Evolutionary conservation across 1,140 invertebrate species (phyloP).

Genomic region (Bombus vancouverensis): DNA sequence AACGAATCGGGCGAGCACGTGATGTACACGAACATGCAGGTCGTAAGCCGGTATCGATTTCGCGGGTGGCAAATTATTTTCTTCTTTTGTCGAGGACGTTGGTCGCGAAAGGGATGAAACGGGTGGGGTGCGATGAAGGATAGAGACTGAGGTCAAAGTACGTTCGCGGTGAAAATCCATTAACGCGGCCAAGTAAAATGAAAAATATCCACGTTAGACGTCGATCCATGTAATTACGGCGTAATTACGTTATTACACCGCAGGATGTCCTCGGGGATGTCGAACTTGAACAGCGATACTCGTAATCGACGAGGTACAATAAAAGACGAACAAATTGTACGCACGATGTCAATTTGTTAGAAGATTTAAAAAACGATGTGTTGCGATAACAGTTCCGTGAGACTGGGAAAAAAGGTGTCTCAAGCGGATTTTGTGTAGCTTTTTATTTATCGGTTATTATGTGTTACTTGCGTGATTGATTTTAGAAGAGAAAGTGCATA

Average conservation of each 20-base stretch:
- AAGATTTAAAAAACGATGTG: not conserved
- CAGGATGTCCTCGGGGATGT: not conserved
- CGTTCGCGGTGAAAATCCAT: conserved; percentile 45
- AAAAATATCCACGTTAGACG: conserved; percentile 23
- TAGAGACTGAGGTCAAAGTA: conserved; percentile 43
- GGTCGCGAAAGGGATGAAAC: not conserved
- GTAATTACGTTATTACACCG: conserved; percentile 24
- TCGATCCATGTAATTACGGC: conserved; percentile 17
- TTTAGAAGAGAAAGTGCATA: too few species aligned
- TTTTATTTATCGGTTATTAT: too few species aligned
- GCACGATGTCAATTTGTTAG: not conserved
- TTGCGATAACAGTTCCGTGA: not conserved
- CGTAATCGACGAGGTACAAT: not conserved
- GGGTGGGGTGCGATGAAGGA: not conserved
- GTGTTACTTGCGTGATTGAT: too few species aligned
- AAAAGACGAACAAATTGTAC: not conserved
- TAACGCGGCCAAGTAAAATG: conserved; percentile 24
- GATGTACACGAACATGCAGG: conserved; percentile 19
- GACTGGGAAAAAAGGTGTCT: too few species aligned
- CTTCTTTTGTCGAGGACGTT: conserved; percentile 50
- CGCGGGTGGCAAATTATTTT: conserved; percentile 46
- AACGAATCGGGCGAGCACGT: conserved; percentile 25
- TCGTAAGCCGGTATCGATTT: conserved; percentile 38
- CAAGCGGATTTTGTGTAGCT: too few species aligned
- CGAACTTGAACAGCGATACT: not conserved